Percentiles rank a stretch among this genome's conserved stretches.
These are phyloP conservation scores for Euleptes europaea DNA, from an alignment of 2,113 vertebrate species.

Conservation along the genomic window DNA sequence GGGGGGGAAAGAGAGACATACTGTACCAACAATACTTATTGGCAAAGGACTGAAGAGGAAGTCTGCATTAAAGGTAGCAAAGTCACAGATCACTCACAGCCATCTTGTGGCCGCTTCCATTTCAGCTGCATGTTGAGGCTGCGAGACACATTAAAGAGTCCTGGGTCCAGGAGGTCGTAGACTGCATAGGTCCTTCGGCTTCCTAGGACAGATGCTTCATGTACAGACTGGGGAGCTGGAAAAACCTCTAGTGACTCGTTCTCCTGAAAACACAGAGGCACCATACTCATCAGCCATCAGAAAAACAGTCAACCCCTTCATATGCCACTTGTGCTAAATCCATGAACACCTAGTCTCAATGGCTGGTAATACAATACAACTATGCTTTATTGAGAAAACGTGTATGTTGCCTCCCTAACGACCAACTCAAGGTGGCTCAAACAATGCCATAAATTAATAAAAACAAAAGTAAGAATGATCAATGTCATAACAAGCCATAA, in stretches of 20 bases:
- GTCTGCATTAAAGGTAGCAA: background rate
- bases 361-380: too few species aligned
- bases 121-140: conserved; percentile 91
- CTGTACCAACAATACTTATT: background rate
- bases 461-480: background rate
- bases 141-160: conserved; percentile 80
- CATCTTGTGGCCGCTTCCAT: conserved; percentile 84
- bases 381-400: too few species aligned
- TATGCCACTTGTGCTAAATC: background rate
- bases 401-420: background rate
- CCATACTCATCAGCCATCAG: background rate
- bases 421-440: background rate
- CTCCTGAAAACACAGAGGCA: conserved; percentile 72
- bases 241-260: conserved; percentile 87
- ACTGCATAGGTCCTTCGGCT: conserved; percentile 86
- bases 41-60: background rate
- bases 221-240: conserved; percentile 76
- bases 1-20: background rate
- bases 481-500: too few species aligned
- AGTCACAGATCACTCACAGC: conserved; percentile 68
- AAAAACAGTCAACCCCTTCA: background rate
- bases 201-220: conserved; percentile 84
- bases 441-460: too few species aligned
- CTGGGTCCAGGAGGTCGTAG: conserved; percentile 86
- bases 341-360: background rate